Evolutionary conservation across 2,888 invertebrate genomes (phyloP).

Genomic region (Drosophila emarginata): DNA sequence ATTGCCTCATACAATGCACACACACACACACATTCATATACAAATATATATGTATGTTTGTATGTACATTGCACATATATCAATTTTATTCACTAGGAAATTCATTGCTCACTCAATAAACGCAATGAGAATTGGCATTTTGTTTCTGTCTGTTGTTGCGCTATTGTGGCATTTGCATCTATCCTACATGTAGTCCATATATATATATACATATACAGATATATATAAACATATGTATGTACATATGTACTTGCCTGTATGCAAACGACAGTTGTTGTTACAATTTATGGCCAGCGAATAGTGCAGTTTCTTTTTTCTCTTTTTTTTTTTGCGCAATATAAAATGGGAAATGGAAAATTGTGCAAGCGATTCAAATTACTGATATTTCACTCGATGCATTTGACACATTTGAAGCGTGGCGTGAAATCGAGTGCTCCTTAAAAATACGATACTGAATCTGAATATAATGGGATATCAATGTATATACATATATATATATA

Average conservation of each 20-base stretch:
- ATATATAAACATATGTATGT: not conserved
- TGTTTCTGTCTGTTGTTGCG: conserved; percentile 33
- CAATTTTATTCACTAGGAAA: conserved; percentile 50
- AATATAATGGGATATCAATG: not conserved
- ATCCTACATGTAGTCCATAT: not conserved
- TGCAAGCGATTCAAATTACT: conserved; percentile 63
- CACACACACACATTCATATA: too few species aligned
- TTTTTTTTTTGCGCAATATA: conserved; percentile 58
- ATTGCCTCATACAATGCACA: conserved; percentile 6
- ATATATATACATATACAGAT: not conserved
- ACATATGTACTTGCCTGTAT: conserved; percentile 36
- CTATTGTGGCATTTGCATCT: conserved; percentile 43
- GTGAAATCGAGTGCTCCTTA: conserved; percentile 31
- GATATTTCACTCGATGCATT: conserved; percentile 66
- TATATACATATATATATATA: not conserved
- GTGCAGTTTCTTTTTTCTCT: conserved; percentile 47
- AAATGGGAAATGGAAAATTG: conserved; percentile 45
- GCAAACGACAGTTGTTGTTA: conserved; percentile 72
- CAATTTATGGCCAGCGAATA: conserved; percentile 68
- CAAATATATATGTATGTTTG: not conserved
- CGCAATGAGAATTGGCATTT: conserved; percentile 54
- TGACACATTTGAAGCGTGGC: conserved; percentile 60
- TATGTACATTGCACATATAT: conserved; percentile 21
- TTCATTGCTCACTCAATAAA: conserved; percentile 61
- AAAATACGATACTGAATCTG: conserved; percentile 3